Conservation (phyloP, 2,888 invertebrate species). For the Cyclophora punctaria region DNA sequence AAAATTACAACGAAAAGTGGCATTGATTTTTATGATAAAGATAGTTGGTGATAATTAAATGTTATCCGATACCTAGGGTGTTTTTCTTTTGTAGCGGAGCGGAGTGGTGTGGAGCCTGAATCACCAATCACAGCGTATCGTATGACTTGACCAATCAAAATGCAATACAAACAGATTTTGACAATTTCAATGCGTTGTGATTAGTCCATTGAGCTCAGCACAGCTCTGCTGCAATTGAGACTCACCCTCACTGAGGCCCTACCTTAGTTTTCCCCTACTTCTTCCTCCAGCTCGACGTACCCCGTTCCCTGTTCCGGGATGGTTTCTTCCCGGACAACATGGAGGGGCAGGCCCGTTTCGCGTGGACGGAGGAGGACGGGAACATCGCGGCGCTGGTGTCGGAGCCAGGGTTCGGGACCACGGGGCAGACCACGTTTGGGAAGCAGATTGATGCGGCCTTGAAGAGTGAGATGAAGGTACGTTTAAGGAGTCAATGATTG, state of each 20-base stretch:
- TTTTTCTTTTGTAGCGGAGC: not conserved
- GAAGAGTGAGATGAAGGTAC: constrained; percentile 51
- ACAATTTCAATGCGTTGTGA: too few relatives aligned
- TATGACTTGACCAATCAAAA: too few relatives aligned
- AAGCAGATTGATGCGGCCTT: constrained; percentile 54
- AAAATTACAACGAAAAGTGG: too few relatives aligned
- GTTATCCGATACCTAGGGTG: not conserved
- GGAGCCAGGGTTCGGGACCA: constrained; percentile 59
- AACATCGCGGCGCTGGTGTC: constrained; percentile 62
- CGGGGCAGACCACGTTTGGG: constrained; percentile 54
- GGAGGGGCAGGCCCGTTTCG: constrained; percentile 56
- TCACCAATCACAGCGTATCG: too few relatives aligned
- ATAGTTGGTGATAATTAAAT: too few relatives aligned
- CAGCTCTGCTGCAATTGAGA: not conserved
- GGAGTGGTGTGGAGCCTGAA: too few relatives aligned
- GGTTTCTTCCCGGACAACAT: constrained; percentile 51
- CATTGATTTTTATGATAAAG: too few relatives aligned
- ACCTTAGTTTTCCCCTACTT: not conserved
- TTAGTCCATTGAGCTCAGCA: too few relatives aligned
- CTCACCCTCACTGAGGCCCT: not conserved
- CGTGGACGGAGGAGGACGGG: constrained; percentile 67
- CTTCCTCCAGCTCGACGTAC: constrained; percentile 34
- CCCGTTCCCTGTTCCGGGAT: constrained; percentile 51
- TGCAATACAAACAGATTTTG: too few relatives aligned
- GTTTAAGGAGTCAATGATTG: too few relatives aligned